Evolutionary conservation across 2,113 vertebrate species (phyloP).

Genomic region (Deroptyus accipitrinus): DNA sequence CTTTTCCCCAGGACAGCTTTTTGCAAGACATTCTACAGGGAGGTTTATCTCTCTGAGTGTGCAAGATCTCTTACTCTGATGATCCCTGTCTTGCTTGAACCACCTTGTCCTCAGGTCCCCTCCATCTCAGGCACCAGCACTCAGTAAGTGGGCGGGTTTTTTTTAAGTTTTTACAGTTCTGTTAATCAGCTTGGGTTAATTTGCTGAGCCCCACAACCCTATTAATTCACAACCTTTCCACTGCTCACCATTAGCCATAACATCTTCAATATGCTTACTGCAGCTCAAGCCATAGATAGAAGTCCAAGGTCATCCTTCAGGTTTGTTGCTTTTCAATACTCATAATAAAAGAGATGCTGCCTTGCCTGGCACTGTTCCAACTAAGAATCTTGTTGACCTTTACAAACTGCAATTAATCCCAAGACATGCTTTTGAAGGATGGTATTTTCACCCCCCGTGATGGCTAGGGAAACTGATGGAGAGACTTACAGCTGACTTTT

Average conservation of each 20-base stretch:
- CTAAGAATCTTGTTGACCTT: slow-evolving; percentile 16
- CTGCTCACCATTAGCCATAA: neutral
- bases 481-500: neutral
- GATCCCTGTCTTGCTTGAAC: neutral
- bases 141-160: neutral
- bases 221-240: neutral
- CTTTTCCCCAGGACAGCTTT: neutral
- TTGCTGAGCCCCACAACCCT: neutral
- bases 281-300: neutral
- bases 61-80: neutral
- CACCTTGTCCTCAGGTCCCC: neutral
- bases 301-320: slow-evolving; percentile 1
- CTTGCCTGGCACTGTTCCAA: slow-evolving; percentile 5
- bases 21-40: neutral
- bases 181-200: neutral
- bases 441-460: neutral
- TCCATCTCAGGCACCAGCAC: neutral
- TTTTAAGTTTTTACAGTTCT: neutral
- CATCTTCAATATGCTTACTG: neutral
- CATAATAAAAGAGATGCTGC: neutral
- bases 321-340: neutral
- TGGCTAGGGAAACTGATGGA: neutral
- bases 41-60: neutral
- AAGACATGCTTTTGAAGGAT: slow-evolving; percentile 3
- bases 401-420: slow-evolving; percentile 1